phyloP scores from a whole-genome alignment of 2,797 vertebrate genomes.

The Anniella stebbinsi region DNA sequence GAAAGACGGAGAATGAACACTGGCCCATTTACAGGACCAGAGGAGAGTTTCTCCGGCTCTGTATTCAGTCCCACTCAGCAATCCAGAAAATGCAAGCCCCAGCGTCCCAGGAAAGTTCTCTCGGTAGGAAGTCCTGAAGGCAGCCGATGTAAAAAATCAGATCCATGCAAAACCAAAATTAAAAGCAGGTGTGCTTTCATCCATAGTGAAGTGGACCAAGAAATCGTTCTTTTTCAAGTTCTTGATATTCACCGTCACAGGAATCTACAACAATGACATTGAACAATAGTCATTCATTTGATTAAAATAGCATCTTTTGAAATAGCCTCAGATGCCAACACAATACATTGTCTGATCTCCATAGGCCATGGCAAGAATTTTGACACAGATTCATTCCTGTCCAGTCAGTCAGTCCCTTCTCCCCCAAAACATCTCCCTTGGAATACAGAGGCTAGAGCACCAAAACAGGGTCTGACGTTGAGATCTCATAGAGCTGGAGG shows the following conservation, averaged over 20 bases:
- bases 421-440: not conserved
- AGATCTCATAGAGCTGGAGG: not conserved
- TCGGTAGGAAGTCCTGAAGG: not conserved
- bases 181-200: not conserved
- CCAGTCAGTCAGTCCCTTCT: no score
- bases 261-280: slow-evolving; percentile 56
- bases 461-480: not conserved
- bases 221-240: not conserved
- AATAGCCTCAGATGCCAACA: rapidly evolving
- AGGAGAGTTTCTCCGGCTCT: not conserved
- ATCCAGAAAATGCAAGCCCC: slow-evolving; percentile 32
- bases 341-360: not conserved
- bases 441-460: not conserved
- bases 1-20: not conserved
- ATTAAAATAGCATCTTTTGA: not conserved
- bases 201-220: not conserved
- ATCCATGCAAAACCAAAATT: no score
- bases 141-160: not conserved
- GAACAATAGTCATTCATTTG: not conserved
- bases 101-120: not conserved
- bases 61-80: not conserved
- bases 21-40: no score
- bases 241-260: not conserved
- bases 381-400: not conserved
- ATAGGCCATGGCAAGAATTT: not conserved